Percentiles rank a stretch among this genome's conserved stretches.
Conservation (phyloP, 2,888 invertebrate genomes). For the Saturnia japonica region DNA sequence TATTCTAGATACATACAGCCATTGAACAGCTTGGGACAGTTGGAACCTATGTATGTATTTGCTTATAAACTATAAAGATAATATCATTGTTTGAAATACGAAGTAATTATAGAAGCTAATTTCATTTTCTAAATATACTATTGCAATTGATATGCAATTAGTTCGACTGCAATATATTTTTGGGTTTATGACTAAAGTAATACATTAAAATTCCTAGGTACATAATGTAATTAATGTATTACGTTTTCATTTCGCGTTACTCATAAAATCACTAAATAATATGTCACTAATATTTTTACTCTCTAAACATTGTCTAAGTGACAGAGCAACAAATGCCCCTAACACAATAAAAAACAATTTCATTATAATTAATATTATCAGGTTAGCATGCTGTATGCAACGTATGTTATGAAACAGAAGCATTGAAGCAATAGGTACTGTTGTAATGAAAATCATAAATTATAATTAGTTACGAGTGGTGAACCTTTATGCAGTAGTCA, state of each 20-base stretch:
- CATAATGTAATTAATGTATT: neutral
- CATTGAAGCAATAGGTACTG: conserved; percentile 5
- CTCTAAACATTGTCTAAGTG: neutral
- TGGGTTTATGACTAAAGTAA: neutral
- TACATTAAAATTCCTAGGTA: neutral
- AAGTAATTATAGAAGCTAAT: conserved; percentile 39
- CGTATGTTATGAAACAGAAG: conserved; percentile 1
- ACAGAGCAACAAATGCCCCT: neutral
- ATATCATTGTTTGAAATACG: conserved; percentile 48
- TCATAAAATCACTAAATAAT: neutral
- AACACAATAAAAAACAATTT: neutral
- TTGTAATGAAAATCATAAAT: conserved; percentile 5
- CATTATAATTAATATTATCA: neutral
- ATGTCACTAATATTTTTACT: neutral
- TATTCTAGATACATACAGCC: conserved; percentile 34
- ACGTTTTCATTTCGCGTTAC: neutral
- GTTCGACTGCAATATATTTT: neutral
- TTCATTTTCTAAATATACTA: too few relatives aligned
- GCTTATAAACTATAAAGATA: conserved; percentile 49
- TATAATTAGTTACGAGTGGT: conserved; percentile 14
- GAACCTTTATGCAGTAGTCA: conserved; percentile 4
- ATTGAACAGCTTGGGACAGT: conserved; percentile 32
- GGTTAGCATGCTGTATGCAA: neutral
- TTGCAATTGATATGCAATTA: too few relatives aligned
- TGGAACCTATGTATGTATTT: conserved; percentile 45